Evolutionary conservation across 2,888 invertebrate species (phyloP).

Genomic region (Luperina testacea): DNA sequence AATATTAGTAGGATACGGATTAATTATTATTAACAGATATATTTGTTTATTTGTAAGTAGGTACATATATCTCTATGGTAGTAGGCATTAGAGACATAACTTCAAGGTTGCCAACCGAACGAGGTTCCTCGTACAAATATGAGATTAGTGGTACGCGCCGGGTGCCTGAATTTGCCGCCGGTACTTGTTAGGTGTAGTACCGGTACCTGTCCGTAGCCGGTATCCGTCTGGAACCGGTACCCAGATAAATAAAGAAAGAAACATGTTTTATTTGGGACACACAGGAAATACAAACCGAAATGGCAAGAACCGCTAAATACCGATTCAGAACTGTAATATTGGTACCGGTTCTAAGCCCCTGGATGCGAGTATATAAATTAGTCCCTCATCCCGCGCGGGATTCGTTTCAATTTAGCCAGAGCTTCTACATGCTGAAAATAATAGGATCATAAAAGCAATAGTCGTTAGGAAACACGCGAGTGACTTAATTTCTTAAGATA

Average conservation of each 20-base stretch:
- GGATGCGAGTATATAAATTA: no score
- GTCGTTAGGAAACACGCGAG: conserved; percentile 66
- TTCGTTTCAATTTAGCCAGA: not conserved
- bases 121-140: not conserved
- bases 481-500: conserved; percentile 68
- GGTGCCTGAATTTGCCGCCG: not conserved
- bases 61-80: not conserved
- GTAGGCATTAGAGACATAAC: not conserved
- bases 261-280: no score
- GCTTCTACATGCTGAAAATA: conserved; percentile 17
- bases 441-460: conserved; percentile 59
- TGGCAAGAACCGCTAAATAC: not conserved
- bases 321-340: not conserved
- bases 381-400: not conserved
- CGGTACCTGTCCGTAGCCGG: not conserved
- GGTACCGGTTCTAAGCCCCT: not conserved
- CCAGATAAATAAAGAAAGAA: no score
- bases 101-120: not conserved
- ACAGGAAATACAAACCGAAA: not conserved
- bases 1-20: no score
- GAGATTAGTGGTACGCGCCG: not conserved
- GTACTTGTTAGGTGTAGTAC: not conserved
- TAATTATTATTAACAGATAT: no score
- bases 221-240: no score
- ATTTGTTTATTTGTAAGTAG: no score